Conservation (phyloP, 2,797 vertebrate genomes). For the Pantherophis vulpinus region DNA sequence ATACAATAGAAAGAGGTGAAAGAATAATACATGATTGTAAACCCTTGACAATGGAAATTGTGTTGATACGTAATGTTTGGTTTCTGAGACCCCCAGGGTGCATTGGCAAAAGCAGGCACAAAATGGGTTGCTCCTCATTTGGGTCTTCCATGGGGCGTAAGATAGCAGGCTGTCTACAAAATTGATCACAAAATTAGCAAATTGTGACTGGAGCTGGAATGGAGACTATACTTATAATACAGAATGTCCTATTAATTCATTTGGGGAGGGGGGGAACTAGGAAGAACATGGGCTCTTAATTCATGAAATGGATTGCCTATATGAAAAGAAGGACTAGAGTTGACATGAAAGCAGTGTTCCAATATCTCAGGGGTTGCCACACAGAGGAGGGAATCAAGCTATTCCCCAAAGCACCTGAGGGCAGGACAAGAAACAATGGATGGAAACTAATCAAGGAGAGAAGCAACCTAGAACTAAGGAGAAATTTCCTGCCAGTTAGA, state of each 20-base stretch:
- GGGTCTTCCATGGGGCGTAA: neutral
- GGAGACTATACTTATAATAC: neutral
- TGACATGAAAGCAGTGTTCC: neutral
- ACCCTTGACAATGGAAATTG: neutral
- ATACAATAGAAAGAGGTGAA: neutral
- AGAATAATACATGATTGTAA: neutral
- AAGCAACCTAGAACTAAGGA: neutral
- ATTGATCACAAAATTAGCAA: neutral
- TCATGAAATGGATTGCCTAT: neutral
- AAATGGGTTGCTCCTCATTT: neutral
- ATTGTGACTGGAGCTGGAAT: neutral
- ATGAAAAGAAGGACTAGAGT: too few species aligned
- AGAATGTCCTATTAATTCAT: neutral
- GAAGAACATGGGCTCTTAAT: neutral
- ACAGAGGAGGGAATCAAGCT: neutral
- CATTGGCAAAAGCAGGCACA: neutral
- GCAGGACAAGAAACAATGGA: neutral
- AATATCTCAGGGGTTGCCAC: neutral
- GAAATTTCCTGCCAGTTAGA: neutral
- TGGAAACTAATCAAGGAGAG: neutral
- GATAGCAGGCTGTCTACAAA: neutral
- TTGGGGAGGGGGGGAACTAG: neutral
- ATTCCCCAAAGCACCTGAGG: neutral
- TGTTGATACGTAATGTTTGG: neutral
- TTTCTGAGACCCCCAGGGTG: neutral